phyloP scores from a whole-genome alignment of 2,888 invertebrate genomes.

The Diaprepes abbreviatus region DNA sequence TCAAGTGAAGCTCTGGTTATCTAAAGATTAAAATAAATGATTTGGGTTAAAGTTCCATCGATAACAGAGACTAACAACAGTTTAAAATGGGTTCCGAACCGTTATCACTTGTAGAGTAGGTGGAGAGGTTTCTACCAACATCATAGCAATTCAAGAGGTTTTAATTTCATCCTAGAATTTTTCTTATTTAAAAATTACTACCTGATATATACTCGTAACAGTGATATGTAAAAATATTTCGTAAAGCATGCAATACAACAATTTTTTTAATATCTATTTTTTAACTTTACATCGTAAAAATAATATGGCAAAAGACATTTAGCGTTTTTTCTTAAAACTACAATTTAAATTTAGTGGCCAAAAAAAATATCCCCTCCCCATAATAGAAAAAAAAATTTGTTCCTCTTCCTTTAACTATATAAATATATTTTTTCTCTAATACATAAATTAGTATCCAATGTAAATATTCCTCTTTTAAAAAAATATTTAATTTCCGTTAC shows the following conservation, averaged over 20 bases:
- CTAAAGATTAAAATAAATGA: too few relatives aligned
- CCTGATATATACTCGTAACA: neutral
- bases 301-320: slow-evolving; percentile 42
- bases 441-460: neutral
- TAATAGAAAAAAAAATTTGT: neutral
- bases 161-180: neutral
- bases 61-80: too few relatives aligned
- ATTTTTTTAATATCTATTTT: neutral
- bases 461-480: neutral
- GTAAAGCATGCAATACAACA: slow-evolving; percentile 11
- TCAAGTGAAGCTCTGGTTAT: too few relatives aligned
- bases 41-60: too few relatives aligned
- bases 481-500: slow-evolving; percentile 1
- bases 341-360: slow-evolving; percentile 13
- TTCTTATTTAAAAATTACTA: neutral
- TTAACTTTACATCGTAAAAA: slow-evolving; percentile 13
- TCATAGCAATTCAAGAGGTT: neutral
- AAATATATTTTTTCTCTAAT: neutral
- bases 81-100: too few relatives aligned
- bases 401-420: neutral
- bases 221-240: neutral
- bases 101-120: too few relatives aligned
- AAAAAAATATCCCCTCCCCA: slow-evolving; percentile 2
- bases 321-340: slow-evolving; percentile 8
- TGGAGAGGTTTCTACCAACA: too few relatives aligned